These are phyloP conservation scores for Philopotamus ludificatus DNA, from an alignment of 1,140 invertebrate genomes.

Conservation along the genomic window DNA sequence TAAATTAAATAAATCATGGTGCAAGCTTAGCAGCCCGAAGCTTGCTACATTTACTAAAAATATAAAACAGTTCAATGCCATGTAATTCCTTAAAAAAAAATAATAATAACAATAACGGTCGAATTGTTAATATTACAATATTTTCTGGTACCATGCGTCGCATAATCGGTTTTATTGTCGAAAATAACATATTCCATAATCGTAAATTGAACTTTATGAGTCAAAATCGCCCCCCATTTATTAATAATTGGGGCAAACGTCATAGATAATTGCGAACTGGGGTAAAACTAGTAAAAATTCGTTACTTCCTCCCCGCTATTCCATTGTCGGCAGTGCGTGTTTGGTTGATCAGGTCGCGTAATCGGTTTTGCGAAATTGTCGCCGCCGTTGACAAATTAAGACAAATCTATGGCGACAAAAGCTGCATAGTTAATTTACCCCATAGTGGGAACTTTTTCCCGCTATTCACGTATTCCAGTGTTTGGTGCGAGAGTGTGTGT, in stretches of 20 bases:
- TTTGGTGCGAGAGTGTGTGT: background rate
- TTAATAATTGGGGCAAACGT: too few relatives aligned
- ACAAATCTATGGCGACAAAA: background rate
- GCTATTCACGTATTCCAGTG: background rate
- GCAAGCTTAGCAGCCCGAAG: conserved; percentile 6
- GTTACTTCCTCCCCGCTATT: background rate
- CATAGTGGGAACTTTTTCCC: background rate
- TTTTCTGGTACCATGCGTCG: too few relatives aligned
- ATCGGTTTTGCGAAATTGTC: too few relatives aligned
- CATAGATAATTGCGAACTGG: too few relatives aligned
- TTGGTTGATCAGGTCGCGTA: too few relatives aligned
- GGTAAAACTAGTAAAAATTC: background rate
- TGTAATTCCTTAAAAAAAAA: too few relatives aligned
- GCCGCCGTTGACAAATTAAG: background rate
- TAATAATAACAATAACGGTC: too few relatives aligned
- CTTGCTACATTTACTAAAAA: background rate
- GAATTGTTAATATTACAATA: too few relatives aligned
- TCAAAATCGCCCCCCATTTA: too few relatives aligned
- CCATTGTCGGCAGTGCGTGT: background rate
- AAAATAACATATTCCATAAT: too few relatives aligned
- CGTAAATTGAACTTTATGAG: too few relatives aligned
- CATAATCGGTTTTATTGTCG: too few relatives aligned
- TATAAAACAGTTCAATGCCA: background rate
- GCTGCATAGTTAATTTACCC: background rate
- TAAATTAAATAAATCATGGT: conserved; percentile 22